Percentiles rank a stretch among this genome's conserved stretches.
phyloP scores from a whole-genome alignment of 1,140 invertebrate species.

The Meloidogyne exigua region DNA sequence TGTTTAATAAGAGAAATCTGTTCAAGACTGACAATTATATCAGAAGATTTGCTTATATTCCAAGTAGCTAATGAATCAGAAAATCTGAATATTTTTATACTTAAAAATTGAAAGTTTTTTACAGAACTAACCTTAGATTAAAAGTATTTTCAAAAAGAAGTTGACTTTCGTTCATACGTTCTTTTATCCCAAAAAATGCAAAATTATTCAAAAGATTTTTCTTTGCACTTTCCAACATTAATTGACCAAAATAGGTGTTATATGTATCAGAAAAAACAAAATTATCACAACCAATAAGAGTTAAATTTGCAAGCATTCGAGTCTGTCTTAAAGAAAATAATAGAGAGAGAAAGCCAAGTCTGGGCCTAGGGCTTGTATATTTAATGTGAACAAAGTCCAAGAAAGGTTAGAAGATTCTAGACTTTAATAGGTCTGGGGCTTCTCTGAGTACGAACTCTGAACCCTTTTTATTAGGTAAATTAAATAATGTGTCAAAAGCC shows the following conservation, averaged over 20 bases:
- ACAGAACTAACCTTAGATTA: constrained; percentile 79
- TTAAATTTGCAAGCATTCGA: constrained; percentile 90
- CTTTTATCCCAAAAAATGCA: constrained; percentile 94
- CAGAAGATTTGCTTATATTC: constrained; percentile 68
- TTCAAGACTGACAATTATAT: constrained; percentile 73
- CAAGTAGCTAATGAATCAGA: constrained; percentile 46
- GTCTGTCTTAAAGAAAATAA: constrained; percentile 73
- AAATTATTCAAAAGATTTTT: constrained; percentile 81
- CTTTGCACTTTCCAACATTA: constrained; percentile 81
- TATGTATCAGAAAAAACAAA: constrained; percentile 21
- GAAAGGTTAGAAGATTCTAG: no score
- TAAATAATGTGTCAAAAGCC: no score
- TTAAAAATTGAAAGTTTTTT: constrained; percentile 69
- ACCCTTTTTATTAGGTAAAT: no score
- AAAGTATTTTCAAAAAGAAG: constrained; percentile 97
- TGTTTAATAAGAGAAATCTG: constrained; percentile 76
- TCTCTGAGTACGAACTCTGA: no score
- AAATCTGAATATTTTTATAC: constrained; percentile 63
- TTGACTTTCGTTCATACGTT: constrained; percentile 88
- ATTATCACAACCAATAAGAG: constrained; percentile 85
- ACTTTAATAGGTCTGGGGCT: no score
- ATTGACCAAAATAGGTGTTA: constrained; percentile 41
- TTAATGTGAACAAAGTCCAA: no score
- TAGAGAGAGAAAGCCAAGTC: no score
- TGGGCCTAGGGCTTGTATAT: no score